Evolutionary conservation across 2,797 vertebrate species (phyloP).

Genomic region (Cossypha heuglini): DNA sequence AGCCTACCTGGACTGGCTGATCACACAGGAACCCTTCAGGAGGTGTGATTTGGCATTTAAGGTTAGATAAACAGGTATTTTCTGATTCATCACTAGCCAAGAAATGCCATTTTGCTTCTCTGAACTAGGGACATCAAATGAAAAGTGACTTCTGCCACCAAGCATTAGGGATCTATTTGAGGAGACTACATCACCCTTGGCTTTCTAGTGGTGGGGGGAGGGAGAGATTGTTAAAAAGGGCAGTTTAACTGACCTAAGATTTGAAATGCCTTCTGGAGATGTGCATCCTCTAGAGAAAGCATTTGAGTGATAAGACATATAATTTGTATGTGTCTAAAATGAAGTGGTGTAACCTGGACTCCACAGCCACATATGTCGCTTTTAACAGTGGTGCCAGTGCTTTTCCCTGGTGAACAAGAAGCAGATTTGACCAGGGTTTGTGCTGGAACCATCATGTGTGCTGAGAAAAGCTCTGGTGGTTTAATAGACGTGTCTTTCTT

Average conservation of each 20-base stretch:
- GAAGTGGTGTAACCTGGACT: neutral
- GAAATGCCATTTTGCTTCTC: constrained; percentile 4
- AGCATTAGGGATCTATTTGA: constrained; percentile 34
- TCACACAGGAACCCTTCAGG: neutral
- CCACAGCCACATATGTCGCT: neutral
- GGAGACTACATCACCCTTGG: constrained; percentile 37
- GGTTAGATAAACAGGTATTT: constrained; percentile 18
- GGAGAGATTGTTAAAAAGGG: constrained; percentile 38
- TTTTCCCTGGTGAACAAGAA: neutral
- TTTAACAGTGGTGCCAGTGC: neutral
- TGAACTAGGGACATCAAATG: constrained; percentile 33
- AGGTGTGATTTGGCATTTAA: constrained; percentile 30
- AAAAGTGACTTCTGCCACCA: constrained; percentile 62
- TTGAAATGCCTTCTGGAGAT: constrained; percentile 56
- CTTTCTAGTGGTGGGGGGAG: constrained; percentile 19
- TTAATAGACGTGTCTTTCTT: neutral
- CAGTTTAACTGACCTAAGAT: constrained; percentile 37
- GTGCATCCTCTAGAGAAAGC: neutral
- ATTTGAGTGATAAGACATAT: constrained; percentile 16
- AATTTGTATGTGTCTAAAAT: neutral
- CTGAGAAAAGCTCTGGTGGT: neutral
- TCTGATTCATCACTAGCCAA: neutral
- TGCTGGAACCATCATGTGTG: neutral
- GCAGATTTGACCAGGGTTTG: neutral
- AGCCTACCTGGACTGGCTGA: neutral